These are phyloP conservation scores for Myrmophylax atrothorax DNA, from an alignment of 2,113 vertebrate species.

Conservation along the genomic window DNA sequence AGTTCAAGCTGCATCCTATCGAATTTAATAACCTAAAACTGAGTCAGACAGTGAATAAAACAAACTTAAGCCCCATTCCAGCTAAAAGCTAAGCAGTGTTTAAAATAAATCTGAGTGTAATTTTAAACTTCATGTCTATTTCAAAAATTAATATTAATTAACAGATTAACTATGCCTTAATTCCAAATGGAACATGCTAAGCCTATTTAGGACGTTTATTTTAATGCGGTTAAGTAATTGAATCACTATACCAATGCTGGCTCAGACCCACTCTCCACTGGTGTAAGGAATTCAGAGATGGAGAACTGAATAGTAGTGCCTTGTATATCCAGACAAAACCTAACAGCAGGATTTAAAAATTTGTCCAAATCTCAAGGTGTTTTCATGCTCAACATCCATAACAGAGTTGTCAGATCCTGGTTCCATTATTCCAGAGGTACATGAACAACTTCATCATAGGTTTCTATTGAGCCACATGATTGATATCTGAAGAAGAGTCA, in stretches of 20 bases:
- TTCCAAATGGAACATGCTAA: conserved; percentile 23
- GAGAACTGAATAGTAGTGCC: neutral
- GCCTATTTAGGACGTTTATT: neutral
- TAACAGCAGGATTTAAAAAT: neutral
- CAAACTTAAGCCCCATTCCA: neutral
- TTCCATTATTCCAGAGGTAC: neutral
- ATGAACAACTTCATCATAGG: neutral
- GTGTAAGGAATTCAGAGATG: neutral
- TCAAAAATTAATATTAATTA: conserved; percentile 53
- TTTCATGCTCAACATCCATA: neutral
- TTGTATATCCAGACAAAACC: neutral
- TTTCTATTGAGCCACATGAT: accelerated
- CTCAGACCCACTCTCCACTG: neutral
- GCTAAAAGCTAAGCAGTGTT: neutral
- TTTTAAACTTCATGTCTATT: neutral
- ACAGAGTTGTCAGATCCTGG: neutral
- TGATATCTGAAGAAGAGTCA: neutral
- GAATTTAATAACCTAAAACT: neutral
- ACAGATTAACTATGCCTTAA: conserved; percentile 7
- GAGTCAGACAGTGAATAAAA: neutral
- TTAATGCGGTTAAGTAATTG: neutral
- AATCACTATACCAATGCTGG: neutral
- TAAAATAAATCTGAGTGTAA: neutral
- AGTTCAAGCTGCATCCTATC: neutral
- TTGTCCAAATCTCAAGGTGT: neutral